Base-by-base conservation (phyloP, 2,797 vertebrate species). In the Phataginus tetradactyla region DNA sequence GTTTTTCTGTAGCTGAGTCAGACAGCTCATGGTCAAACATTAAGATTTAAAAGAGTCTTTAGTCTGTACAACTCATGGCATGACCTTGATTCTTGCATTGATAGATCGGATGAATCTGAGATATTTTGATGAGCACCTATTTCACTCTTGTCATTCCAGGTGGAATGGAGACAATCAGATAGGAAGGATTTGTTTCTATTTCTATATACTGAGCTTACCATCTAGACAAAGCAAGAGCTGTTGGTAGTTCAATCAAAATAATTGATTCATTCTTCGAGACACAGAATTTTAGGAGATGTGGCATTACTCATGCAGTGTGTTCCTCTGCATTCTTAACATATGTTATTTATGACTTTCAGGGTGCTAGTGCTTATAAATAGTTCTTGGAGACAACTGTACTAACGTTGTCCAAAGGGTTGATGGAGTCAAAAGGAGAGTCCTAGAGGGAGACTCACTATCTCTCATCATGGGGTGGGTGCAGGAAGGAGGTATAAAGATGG, bases 261-360 rank as follows among this genome's bases (percentile, higher is more conserved):
- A 88, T 7, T 57, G 49, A 83, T 61, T 95, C 37, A 13, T 21
- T 10, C 45, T 94, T 86, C 45, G 7, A 87, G 39, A 63, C 18
- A 32, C 1, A 83, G 39, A 71, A 49, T 97, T 95, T 94, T 64
- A 83, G 27, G 59, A 20, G 17, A 42, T 57, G 51, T 23, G 39
- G 18, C 51, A 39, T 92, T 83, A 53, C 10, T 92, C 69, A 78
- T 1, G 32, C 29, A 80, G 49, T 90, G 27, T 32, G 37, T 80
- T 92, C 61, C 61, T 66, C n/a, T 86, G 25, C 7, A 6, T 80
- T 90, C 21, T 81, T 59, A 53, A 66, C 37, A 37, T 25, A 0
- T 42, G 63, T 93, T 94, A 79, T 92, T 98, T 97, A 96, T 85
- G 84, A 94, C 29, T 61, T 51, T 81, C 75, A 94, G 14, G 34